A percentile compares a stretch with the other conserved stretches of the same genome.
phyloP scores from a whole-genome alignment of 1,140 invertebrate genomes.

The Melitaea cinxia region DNA sequence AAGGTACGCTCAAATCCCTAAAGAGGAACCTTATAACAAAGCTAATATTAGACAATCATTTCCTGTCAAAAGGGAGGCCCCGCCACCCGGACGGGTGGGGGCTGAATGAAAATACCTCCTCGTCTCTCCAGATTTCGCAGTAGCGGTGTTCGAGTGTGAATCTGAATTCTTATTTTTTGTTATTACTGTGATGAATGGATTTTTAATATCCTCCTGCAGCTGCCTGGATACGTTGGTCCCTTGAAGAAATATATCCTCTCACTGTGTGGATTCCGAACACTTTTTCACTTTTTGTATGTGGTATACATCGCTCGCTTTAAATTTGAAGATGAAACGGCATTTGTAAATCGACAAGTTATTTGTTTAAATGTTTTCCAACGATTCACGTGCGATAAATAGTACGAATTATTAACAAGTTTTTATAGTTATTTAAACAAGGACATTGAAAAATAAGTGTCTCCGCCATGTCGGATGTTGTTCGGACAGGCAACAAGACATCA shows the following conservation, averaged over 20 bases:
- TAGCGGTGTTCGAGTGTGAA: constrained; percentile 74
- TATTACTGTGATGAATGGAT: constrained; percentile 74
- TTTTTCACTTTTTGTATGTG: not conserved
- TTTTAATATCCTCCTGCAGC: constrained; percentile 77
- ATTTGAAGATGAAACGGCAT: not conserved
- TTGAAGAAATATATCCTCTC: constrained; percentile 56
- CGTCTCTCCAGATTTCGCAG: constrained; percentile 77
- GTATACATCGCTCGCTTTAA: not conserved
- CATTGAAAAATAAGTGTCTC: constrained; percentile 68
- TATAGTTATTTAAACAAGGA: constrained; percentile 21
- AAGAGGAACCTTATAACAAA: constrained; percentile 79
- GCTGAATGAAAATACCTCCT: constrained; percentile 66
- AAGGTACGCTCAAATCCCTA: constrained; percentile 67
- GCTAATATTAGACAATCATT: constrained; percentile 82
- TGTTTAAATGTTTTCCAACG: not conserved
- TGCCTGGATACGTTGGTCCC: constrained; percentile 55
- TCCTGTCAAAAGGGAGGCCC: constrained; percentile 78
- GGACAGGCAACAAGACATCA: constrained; percentile 77
- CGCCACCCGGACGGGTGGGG: constrained; percentile 46
- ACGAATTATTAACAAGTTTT: constrained; percentile 7
- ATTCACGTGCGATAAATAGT: not conserved
- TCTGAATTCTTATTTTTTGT: constrained; percentile 76
- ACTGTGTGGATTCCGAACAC: constrained; percentile 22
- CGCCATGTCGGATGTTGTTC: constrained; percentile 71
- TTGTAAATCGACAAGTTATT: not conserved